Percentiles rank a stretch among this genome's conserved stretches.
phyloP scores from a whole-genome alignment of 2,113 vertebrate genomes.

The Poeciliopsis turrubarensis region DNA sequence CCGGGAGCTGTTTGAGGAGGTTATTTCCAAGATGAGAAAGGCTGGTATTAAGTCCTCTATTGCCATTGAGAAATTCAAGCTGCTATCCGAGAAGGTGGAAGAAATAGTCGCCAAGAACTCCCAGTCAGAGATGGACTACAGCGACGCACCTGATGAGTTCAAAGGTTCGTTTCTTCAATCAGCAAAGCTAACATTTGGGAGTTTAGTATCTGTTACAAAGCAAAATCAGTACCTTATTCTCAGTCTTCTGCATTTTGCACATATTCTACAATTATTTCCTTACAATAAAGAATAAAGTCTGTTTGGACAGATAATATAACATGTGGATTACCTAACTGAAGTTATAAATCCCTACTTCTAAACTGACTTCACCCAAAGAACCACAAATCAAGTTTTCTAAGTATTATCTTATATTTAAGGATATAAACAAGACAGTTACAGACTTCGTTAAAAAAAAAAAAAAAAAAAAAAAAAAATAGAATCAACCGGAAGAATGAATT shows the following conservation, averaged over 20 bases:
- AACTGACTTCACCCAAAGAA: too few relatives aligned
- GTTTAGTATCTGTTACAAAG: neutral
- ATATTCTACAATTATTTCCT: too few relatives aligned
- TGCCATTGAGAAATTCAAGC: conserved; percentile 98
- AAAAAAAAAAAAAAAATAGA: too few relatives aligned
- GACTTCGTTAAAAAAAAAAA: too few relatives aligned
- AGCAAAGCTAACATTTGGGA: neutral
- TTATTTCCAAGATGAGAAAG: conserved; percentile 98
- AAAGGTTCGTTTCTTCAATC: conserved; percentile 81
- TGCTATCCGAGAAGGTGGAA: conserved; percentile 94
- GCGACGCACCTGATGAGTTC: conserved; percentile 97
- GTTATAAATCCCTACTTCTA: too few relatives aligned
- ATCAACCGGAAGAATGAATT: too few relatives aligned
- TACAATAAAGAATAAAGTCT: too few relatives aligned
- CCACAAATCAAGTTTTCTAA: too few relatives aligned
- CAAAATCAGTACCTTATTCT: neutral
- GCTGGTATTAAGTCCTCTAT: conserved; percentile 98
- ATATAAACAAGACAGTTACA: too few relatives aligned
- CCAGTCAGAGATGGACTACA: conserved; percentile 97
- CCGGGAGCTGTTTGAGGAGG: conserved; percentile 96
- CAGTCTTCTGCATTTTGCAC: neutral
- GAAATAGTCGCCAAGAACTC: conserved; percentile 97
- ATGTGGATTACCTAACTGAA: too few relatives aligned
- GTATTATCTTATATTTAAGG: too few relatives aligned
- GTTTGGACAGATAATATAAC: too few relatives aligned